Evolutionary conservation across 2,113 vertebrate genomes (phyloP).

Genomic region (Silurus asotus): DNA sequence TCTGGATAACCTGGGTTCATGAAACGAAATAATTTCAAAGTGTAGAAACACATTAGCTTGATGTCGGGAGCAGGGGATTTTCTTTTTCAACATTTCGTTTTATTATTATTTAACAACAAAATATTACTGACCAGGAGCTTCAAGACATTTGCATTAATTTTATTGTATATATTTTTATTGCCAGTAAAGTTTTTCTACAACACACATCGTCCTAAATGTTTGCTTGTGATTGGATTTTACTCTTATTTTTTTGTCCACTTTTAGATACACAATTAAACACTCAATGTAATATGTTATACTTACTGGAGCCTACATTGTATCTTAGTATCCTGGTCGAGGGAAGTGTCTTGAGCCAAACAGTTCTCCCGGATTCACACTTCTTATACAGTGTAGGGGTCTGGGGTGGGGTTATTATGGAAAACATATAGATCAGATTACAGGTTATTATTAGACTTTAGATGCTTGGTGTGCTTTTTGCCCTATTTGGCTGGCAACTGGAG

Average conservation of each 20-base stretch:
- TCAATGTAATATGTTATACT: constrained; percentile 75
- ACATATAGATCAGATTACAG: constrained; percentile 21
- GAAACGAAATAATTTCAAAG: constrained; percentile 77
- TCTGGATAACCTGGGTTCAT: constrained; percentile 76
- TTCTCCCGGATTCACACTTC: constrained; percentile 58
- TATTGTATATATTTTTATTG: constrained; percentile 60
- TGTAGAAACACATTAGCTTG: constrained; percentile 69
- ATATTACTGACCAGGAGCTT: constrained; percentile 60
- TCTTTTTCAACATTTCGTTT: constrained; percentile 16
- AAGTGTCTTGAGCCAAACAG: constrained; percentile 73
- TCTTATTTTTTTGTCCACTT: constrained; percentile 51
- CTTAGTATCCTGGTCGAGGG: constrained; percentile 69
- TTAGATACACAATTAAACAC: constrained; percentile 73
- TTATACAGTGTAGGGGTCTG: constrained; percentile 62
- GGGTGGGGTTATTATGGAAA: constrained; percentile 19
- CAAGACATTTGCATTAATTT: constrained; percentile 54
- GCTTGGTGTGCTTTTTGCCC: constrained; percentile 47
- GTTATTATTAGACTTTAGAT: constrained; percentile 60
- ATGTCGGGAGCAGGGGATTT: constrained; percentile 61
- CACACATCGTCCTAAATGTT: constrained; percentile 55
- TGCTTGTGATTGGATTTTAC: constrained; percentile 75
- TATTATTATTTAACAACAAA: constrained; percentile 35
- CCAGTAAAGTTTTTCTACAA: constrained; percentile 49
- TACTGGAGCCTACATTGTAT: constrained; percentile 74
- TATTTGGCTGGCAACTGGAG: constrained; percentile 59